Conservation (phyloP, 2,888 invertebrate genomes). For the Azorinus chamasolen region DNA sequence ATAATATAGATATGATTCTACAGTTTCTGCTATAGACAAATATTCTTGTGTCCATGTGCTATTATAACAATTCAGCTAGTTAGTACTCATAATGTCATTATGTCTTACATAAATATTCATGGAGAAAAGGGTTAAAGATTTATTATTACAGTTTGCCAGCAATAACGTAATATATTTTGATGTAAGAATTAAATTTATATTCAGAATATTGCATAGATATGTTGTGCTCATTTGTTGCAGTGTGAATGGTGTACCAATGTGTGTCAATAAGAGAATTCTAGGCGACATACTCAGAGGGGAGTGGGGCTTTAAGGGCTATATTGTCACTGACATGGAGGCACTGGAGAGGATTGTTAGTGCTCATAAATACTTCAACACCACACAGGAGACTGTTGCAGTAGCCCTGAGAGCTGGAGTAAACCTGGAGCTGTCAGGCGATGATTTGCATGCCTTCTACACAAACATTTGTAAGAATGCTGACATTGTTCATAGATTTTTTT, state of each 20-base stretch:
- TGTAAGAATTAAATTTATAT: no score
- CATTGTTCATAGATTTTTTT: no score
- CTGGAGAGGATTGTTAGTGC: slow-evolving; percentile 53
- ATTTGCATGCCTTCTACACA: slow-evolving; percentile 4
- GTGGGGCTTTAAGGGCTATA: slow-evolving; percentile 69
- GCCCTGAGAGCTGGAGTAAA: slow-evolving; percentile 74
- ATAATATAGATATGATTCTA: no score
- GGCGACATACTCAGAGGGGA: slow-evolving; percentile 59
- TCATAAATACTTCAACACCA: slow-evolving; percentile 69
- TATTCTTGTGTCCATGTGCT: no score
- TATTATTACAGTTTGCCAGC: no score
- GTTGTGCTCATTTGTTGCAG: slow-evolving; percentile 30
- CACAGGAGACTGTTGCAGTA: slow-evolving; percentile 63
- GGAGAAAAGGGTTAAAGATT: no score
- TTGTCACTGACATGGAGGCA: slow-evolving; percentile 68
- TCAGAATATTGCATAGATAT: no score
- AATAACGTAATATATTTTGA: no score
- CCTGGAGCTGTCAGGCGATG: slow-evolving; percentile 66
- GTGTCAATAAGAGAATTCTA: slow-evolving; percentile 60
- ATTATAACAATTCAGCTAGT: no score
- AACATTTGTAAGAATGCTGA: slow-evolving; percentile 4
- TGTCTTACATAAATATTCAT: no score
- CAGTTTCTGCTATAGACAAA: no score
- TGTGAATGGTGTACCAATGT: slow-evolving; percentile 68
- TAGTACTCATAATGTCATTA: no score